Conservation (phyloP, 2,113 vertebrate species). For the Apus apus region DNA sequence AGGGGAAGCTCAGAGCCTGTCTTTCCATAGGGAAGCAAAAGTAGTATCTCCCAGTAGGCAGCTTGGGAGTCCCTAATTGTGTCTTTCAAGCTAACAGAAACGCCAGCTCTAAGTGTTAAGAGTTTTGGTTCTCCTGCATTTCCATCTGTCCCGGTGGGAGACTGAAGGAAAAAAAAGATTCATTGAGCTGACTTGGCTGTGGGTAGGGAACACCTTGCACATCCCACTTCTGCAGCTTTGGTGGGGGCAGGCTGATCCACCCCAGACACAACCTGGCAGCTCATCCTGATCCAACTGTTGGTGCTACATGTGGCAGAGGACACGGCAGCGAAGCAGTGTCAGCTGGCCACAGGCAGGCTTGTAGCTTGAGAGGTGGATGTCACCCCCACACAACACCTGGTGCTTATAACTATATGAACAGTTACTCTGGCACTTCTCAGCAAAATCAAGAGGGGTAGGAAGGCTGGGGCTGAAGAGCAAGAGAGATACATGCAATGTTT, state of each 20-base stretch:
- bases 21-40: neutral
- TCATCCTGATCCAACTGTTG: neutral
- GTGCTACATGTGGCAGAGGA: too few species aligned
- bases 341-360: neutral
- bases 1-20: neutral
- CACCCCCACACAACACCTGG: accelerated
- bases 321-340: neutral
- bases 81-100: neutral
- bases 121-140: neutral
- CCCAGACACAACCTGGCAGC: neutral
- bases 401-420: neutral
- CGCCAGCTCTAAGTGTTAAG: neutral
- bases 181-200: neutral
- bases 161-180: neutral
- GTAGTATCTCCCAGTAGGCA: neutral
- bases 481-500: neutral
- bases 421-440: neutral
- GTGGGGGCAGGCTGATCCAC: accelerated
- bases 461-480: neutral
- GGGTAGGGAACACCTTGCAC: neutral
- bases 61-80: neutral
- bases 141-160: neutral
- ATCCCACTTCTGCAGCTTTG: neutral
- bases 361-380: neutral
- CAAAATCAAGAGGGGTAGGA: neutral